A percentile compares a stretch with the other conserved stretches of the same genome.
phyloP scores from a whole-genome alignment of 2,797 vertebrate species.

The Phoebastria nigripes region DNA sequence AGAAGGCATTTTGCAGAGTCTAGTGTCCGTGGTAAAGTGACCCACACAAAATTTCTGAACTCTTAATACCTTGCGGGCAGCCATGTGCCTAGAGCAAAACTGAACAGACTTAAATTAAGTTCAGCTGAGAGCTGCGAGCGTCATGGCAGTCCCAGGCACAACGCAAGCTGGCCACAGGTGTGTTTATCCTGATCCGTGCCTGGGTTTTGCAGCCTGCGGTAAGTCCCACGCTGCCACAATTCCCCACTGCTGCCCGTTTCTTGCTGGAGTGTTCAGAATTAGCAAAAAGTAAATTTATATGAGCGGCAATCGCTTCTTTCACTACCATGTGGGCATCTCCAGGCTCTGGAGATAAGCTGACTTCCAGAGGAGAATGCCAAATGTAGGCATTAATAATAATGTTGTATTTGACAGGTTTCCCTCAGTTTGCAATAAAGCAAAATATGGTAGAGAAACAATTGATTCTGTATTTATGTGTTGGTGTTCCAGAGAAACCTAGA shows the following conservation, averaged over 20 bases:
- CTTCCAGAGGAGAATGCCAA: background rate
- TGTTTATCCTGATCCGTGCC: background rate
- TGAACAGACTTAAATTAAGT: background rate
- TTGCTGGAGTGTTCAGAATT: background rate
- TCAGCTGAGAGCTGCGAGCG: background rate
- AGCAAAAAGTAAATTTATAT: background rate
- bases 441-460: background rate
- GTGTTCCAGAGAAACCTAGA: background rate
- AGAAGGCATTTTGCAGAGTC: background rate
- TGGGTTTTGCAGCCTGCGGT: background rate
- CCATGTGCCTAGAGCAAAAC: background rate
- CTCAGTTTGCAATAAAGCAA: background rate
- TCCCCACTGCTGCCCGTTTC: background rate
- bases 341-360: background rate
- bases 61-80: background rate
- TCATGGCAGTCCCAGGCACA: background rate
- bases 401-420: background rate
- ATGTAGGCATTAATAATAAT: no score
- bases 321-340: background rate
- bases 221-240: background rate
- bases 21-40: background rate
- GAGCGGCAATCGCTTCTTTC: background rate
- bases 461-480: background rate
- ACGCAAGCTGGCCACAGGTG: background rate
- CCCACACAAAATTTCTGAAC: background rate